These are phyloP conservation scores for Rhynchopsitta pachyrhyncha DNA, from an alignment of 2,113 vertebrate species.

Conservation along the genomic window DNA sequence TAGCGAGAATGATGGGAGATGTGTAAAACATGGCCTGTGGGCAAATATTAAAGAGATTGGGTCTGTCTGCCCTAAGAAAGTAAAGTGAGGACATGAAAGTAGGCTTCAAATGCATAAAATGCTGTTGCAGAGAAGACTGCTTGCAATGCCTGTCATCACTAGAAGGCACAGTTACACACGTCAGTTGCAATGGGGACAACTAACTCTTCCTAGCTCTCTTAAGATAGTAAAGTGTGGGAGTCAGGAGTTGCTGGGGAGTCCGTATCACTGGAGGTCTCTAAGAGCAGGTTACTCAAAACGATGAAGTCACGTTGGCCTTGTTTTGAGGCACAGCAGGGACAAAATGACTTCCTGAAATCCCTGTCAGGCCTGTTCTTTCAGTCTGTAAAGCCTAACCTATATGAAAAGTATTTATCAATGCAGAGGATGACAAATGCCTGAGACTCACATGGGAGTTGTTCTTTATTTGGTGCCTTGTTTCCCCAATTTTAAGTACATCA, in stretches of 20 bases:
- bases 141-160: not conserved
- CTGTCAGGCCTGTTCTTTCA: not conserved
- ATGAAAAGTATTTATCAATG: not conserved
- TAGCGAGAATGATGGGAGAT: not conserved
- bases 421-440: not conserved
- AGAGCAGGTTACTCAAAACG: not conserved
- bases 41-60: not conserved
- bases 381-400: not conserved
- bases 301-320: not conserved
- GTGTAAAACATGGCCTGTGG: not conserved
- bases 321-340: not conserved
- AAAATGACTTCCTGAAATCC: not conserved
- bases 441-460: not conserved
- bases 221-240: not conserved
- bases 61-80: not conserved
- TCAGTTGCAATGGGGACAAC: not conserved
- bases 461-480: not conserved
- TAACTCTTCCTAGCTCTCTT: not conserved
- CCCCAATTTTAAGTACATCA: not conserved
- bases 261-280: not conserved
- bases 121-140: not conserved
- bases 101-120: not conserved
- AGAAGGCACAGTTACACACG: not conserved
- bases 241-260: not conserved
- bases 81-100: not conserved